phyloP scores from a whole-genome alignment of 2,888 invertebrate genomes.

The Limnephilus marmoratus region DNA sequence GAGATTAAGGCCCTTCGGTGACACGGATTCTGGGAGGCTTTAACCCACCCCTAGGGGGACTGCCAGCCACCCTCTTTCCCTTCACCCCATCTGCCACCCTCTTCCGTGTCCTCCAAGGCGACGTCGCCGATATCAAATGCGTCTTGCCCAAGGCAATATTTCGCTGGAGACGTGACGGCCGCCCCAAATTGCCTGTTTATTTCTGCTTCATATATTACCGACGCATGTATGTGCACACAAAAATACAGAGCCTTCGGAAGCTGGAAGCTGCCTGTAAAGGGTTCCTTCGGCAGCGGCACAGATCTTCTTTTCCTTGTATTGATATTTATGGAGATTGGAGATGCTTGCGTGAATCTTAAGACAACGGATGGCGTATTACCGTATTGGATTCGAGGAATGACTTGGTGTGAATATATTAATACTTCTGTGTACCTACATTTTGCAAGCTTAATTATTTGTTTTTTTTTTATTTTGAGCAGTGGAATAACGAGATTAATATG shows the following conservation, averaged over 20 bases:
- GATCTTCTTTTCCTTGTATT: constrained; percentile 45
- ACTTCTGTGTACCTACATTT: not conserved
- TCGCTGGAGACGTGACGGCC: constrained; percentile 76
- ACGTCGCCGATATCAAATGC: constrained; percentile 66
- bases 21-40: constrained; percentile 33
- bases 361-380: constrained; percentile 43
- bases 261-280: constrained; percentile 36
- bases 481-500: not conserved
- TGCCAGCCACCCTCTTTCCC: not conserved
- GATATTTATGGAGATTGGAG: constrained; percentile 61
- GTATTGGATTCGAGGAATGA: constrained; percentile 35
- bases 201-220: constrained; percentile 78
- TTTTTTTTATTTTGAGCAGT: not conserved
- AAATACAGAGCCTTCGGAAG: constrained; percentile 54
- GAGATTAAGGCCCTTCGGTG: constrained; percentile 42
- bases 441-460: not conserved
- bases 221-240: constrained; percentile 53
- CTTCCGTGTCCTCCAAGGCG: constrained; percentile 45
- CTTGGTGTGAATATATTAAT: constrained; percentile 21
- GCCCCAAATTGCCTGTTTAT: constrained; percentile 79
- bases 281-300: constrained; percentile 1
- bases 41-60: not conserved
- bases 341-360: constrained; percentile 45
- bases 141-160: constrained; percentile 75
- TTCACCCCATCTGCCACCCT: constrained; percentile 23